Percentiles rank a stretch among this genome's conserved stretches.
Evolutionary conservation across 2,797 vertebrate genomes (phyloP).

Genomic region (Gambelia wislizenii): DNA sequence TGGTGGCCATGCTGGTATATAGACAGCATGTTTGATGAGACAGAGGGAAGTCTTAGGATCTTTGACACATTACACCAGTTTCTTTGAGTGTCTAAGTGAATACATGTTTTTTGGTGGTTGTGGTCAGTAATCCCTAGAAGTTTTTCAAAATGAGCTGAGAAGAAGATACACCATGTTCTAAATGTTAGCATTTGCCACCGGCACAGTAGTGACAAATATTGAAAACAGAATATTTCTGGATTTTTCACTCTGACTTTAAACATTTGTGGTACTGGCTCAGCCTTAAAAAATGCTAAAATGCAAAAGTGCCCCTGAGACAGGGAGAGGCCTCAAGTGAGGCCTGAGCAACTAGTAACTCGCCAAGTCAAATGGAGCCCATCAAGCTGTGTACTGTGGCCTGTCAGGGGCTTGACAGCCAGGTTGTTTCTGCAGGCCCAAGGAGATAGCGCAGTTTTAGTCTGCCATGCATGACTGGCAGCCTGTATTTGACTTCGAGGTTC

Average conservation of each 20-base stretch:
- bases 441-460: not conserved
- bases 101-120: not conserved
- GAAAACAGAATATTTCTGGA: not conserved
- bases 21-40: not conserved
- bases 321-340: not conserved
- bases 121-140: not conserved
- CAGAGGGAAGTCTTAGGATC: not conserved
- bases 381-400: not conserved
- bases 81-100: no score
- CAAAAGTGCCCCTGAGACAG: not conserved
- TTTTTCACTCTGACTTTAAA: not conserved
- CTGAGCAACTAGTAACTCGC: not conserved
- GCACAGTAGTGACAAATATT: not conserved
- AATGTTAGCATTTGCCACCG: not conserved
- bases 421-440: not conserved
- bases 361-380: not conserved
- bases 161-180: not conserved
- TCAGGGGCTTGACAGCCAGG: not conserved
- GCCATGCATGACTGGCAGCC: not conserved
- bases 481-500: not conserved
- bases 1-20: not conserved
- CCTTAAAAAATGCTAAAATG: not conserved
- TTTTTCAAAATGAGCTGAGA: not conserved
- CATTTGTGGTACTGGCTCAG: not conserved
- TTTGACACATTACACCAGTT: not conserved